These are phyloP conservation scores for Hemibagrus guttatus DNA, from an alignment of 2,797 vertebrate genomes.

Conservation along the genomic window DNA sequence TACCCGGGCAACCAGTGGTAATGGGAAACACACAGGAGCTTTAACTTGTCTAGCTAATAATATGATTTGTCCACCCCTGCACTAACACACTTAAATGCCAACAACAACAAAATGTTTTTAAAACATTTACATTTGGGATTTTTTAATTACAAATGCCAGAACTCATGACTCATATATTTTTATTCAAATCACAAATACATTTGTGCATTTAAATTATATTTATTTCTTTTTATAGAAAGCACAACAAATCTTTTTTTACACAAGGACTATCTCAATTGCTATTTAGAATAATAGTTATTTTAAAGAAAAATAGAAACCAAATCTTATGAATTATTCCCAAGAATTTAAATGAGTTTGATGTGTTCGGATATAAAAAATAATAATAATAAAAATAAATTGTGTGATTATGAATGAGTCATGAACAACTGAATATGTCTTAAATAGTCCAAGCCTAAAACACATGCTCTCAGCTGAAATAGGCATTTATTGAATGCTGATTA, in stretches of 20 bases:
- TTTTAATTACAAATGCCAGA: neutral
- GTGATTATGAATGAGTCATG: neutral
- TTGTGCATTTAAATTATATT: neutral
- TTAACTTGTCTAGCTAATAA: neutral
- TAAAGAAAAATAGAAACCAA: neutral
- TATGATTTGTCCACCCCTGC: neutral
- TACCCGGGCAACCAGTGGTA: neutral
- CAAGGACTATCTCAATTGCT: neutral
- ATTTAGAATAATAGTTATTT: neutral
- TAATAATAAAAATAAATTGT: neutral
- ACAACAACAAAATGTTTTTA: neutral
- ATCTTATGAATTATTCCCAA: neutral
- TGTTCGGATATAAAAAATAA: neutral
- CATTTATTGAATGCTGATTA: conserved; percentile 44
- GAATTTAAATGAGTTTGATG: neutral
- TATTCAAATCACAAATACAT: too few relatives aligned
- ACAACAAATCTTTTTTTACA: neutral
- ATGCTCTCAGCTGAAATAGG: conserved; percentile 18
- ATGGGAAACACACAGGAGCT: neutral
- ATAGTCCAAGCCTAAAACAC: neutral
- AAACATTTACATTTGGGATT: neutral
- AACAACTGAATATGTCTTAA: neutral
- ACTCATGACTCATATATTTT: neutral
- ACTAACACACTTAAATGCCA: neutral
- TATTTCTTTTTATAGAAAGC: neutral